Conservation (phyloP, 1,140 invertebrate species). For the Atta cephalotes region DNA sequence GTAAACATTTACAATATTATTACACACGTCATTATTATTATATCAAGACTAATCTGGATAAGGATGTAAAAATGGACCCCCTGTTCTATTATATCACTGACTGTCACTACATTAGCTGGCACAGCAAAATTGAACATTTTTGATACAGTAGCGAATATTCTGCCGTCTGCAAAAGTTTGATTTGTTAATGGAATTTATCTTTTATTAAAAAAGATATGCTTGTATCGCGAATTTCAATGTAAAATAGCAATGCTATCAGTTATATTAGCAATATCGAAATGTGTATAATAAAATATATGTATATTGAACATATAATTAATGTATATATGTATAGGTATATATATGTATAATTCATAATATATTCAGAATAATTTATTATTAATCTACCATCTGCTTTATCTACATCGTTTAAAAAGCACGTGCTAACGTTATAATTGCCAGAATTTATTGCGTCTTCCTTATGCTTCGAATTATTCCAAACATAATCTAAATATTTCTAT, state of each 20-base stretch:
- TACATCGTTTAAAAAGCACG: not conserved
- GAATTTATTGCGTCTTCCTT: not conserved
- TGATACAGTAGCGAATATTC: not conserved
- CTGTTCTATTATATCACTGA: not conserved
- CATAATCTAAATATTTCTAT: not conserved
- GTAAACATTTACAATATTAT: not conserved
- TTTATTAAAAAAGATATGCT: not conserved
- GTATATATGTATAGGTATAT: not conserved
- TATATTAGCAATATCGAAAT: not conserved
- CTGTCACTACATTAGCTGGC: not conserved
- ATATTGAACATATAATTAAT: too few species aligned
- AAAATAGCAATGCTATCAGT: not conserved
- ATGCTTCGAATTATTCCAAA: not conserved
- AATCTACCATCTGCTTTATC: not conserved
- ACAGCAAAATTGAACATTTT: not conserved
- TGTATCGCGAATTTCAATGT: not conserved
- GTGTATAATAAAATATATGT: not conserved
- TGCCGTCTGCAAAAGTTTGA: conserved; percentile 4
- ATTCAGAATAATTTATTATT: not conserved
- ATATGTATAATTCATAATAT: not conserved
- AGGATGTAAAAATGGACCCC: conserved; percentile 14
- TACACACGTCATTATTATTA: not conserved
- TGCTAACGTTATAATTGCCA: not conserved
- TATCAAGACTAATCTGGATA: conserved; percentile 45
- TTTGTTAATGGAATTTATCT: not conserved